Percentiles rank a stretch among this genome's conserved stretches.
Conservation (phyloP, 1,140 invertebrate species). For the Oryctes rhinoceros region DNA sequence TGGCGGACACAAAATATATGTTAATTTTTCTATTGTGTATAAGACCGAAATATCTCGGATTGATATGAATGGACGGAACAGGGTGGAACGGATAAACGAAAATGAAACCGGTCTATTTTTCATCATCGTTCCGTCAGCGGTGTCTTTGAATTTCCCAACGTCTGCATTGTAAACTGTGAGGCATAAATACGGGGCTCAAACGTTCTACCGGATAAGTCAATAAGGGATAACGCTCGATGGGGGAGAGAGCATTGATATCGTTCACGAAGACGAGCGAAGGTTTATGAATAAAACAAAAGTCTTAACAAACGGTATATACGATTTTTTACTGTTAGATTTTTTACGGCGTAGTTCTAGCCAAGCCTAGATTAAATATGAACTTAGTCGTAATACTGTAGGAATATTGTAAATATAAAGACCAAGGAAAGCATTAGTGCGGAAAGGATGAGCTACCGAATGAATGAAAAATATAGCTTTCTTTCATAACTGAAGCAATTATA, state of each 20-base stretch:
- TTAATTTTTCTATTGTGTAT: conserved; percentile 41
- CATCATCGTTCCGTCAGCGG: conserved; percentile 46
- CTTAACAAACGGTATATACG: conserved; percentile 51
- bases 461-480: no score
- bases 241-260: conserved; percentile 48
- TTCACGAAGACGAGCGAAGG: conserved; percentile 46
- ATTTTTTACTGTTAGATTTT: neutral
- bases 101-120: conserved; percentile 49
- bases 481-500: no score
- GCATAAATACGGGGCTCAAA: conserved; percentile 56
- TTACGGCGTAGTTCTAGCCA: no score
- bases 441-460: no score
- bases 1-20: conserved; percentile 35
- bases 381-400: no score
- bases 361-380: no score
- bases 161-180: conserved; percentile 48
- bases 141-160: conserved; percentile 49
- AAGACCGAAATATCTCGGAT: conserved; percentile 38
- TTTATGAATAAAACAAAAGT: conserved; percentile 60
- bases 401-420: no score
- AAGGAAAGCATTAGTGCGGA: no score
- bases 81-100: conserved; percentile 40
- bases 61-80: conserved; percentile 43
- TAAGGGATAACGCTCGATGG: conserved; percentile 57
- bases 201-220: conserved; percentile 57